Evolutionary conservation across 2,888 invertebrate species (phyloP).

Genomic region (Nemotelus nigrinus): DNA sequence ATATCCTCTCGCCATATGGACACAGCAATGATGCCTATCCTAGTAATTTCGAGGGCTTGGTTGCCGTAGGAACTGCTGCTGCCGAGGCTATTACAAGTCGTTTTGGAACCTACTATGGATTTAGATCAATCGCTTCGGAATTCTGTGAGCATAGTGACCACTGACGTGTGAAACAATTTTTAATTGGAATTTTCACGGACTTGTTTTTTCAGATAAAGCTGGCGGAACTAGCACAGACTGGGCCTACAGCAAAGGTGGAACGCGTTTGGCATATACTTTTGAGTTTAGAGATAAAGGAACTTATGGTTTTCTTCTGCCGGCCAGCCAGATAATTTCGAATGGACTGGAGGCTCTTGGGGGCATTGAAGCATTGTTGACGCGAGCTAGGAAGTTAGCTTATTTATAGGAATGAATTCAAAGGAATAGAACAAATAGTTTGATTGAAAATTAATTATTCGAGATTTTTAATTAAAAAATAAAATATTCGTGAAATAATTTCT

Average conservation of each 20-base stretch:
- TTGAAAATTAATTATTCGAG: too few species aligned
- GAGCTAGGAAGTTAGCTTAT: conserved; percentile 66
- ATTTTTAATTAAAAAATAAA: too few species aligned
- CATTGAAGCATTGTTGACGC: conserved; percentile 66
- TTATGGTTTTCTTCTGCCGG: conserved; percentile 76
- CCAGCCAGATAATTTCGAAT: conserved; percentile 71
- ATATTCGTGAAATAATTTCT: too few species aligned
- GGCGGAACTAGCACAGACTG: conserved; percentile 67
- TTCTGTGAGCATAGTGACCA: conserved; percentile 67
- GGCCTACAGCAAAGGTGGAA: conserved; percentile 66
- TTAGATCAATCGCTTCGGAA: conserved; percentile 69
- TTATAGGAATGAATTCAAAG: conserved; percentile 50
- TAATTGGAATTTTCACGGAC: neutral
- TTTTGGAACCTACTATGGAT: conserved; percentile 66
- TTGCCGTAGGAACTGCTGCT: conserved; percentile 67
- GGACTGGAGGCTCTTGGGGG: conserved; percentile 70
- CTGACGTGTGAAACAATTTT: conserved; percentile 12
- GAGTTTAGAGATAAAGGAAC: conserved; percentile 75
- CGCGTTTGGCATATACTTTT: conserved; percentile 68
- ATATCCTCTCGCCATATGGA: conserved; percentile 70
- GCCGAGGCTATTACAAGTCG: conserved; percentile 66
- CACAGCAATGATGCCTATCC: conserved; percentile 62
- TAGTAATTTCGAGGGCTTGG: conserved; percentile 65
- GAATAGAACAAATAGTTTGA: too few species aligned
- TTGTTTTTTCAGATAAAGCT: conserved; percentile 60